Percentiles rank a stretch among this genome's conserved stretches.
Evolutionary conservation across 1,140 invertebrate species (phyloP).

Genomic region (Orius insidiosus): DNA sequence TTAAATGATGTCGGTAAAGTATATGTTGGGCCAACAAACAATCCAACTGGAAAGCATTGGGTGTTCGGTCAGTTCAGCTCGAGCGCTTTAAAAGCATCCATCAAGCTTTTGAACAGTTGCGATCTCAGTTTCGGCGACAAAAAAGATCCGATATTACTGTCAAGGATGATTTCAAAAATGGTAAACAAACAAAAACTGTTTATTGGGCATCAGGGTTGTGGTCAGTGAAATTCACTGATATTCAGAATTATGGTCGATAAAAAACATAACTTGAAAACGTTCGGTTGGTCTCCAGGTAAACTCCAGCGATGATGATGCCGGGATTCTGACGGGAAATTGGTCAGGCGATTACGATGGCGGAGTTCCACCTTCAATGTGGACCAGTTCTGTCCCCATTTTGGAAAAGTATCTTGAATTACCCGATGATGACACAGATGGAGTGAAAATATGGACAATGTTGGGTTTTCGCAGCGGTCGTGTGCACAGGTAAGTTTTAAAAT

Average conservation of each 20-base stretch:
- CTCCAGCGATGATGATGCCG: constrained; percentile 50
- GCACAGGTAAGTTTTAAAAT: constrained; percentile 32
- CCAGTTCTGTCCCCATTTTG: constrained; percentile 47
- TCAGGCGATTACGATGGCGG: constrained; percentile 52
- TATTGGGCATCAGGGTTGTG: no score
- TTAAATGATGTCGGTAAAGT: constrained; percentile 59
- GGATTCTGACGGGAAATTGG: constrained; percentile 52
- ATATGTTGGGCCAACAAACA: constrained; percentile 48
- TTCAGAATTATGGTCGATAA: not conserved
- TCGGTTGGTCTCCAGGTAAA: constrained; percentile 36
- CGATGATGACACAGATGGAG: constrained; percentile 33
- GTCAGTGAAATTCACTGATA: constrained; percentile 28
- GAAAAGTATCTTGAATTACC: constrained; percentile 35
- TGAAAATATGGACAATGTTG: constrained; percentile 61
- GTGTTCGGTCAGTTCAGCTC: constrained; percentile 59
- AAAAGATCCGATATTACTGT: constrained; percentile 51
- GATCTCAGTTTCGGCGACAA: constrained; percentile 41
- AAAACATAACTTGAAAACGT: no score
- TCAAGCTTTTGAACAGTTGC: constrained; percentile 42
- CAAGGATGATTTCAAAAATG: constrained; percentile 50
- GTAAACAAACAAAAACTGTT: no score
- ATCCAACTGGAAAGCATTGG: constrained; percentile 49
- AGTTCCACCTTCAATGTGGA: constrained; percentile 45
- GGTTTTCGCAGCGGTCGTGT: constrained; percentile 56
- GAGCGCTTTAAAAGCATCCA: constrained; percentile 40